Conservation (phyloP, 2,113 vertebrate genomes). For the Tragelaphus strepsiceros region DNA sequence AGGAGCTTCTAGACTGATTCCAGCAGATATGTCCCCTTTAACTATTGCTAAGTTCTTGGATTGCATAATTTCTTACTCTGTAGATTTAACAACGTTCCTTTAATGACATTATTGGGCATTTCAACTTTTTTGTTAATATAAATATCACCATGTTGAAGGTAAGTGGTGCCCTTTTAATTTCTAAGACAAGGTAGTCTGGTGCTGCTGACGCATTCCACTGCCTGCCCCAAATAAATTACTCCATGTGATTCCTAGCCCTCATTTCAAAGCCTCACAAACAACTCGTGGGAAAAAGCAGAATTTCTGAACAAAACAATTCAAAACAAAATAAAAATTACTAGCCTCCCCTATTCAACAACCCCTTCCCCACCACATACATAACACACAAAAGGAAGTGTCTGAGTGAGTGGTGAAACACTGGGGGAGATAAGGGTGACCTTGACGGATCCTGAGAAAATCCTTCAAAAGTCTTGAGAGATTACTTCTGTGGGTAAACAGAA, state of each 20-base stretch:
- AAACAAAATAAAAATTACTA: conserved; percentile 42
- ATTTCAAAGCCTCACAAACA: conserved; percentile 42
- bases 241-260: background rate
- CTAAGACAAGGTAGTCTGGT: background rate
- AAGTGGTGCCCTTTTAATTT: background rate
- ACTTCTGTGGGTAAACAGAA: background rate
- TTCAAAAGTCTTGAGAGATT: background rate
- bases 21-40: background rate
- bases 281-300: conserved; percentile 52
- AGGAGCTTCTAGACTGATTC: background rate
- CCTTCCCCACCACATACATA: conserved; percentile 28
- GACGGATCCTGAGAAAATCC: conserved; percentile 20
- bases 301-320: conserved; percentile 61
- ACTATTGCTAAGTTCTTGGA: background rate
- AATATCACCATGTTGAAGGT: background rate
- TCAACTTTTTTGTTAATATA: background rate
- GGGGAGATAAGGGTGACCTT: conserved; percentile 50
- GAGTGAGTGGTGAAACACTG: background rate
- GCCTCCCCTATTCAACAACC: conserved; percentile 27
- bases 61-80: background rate
- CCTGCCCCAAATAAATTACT: background rate
- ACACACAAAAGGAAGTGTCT: background rate
- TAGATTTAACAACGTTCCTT: background rate
- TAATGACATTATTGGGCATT: background rate
- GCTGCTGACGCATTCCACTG: background rate